Conservation (phyloP, 1,140 invertebrate genomes). For the Leguminivora glycinivorella region DNA sequence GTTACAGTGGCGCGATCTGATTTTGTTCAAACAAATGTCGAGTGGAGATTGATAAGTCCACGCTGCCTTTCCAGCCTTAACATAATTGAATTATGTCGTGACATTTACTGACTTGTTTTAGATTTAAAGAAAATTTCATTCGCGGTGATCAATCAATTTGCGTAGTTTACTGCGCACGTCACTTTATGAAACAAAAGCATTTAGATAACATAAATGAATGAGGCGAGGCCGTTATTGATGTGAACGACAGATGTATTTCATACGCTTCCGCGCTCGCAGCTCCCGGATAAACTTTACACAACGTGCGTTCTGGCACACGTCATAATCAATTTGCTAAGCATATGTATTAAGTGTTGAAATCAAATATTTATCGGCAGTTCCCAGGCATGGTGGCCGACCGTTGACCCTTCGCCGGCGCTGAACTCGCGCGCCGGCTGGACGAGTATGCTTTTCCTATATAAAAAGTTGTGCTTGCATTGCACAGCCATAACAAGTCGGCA, state of each 20-base stretch:
- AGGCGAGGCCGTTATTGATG: not conserved
- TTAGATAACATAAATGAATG: conserved; percentile 16
- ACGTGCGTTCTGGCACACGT: conserved; percentile 50
- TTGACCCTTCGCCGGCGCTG: conserved; percentile 66
- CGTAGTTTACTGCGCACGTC: not conserved
- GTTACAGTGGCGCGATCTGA: not conserved
- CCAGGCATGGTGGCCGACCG: conserved; percentile 66
- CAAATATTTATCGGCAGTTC: conserved; percentile 77
- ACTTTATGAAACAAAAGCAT: not conserved
- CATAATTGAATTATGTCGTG: conserved; percentile 15
- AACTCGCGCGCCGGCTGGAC: conserved; percentile 33
- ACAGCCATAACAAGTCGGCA: conserved; percentile 47
- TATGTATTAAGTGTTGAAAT: conserved; percentile 77
- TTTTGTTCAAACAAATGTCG: conserved; percentile 11
- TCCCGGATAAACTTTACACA: conserved; percentile 51
- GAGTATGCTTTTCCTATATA: conserved; percentile 53
- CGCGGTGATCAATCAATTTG: conserved; percentile 15
- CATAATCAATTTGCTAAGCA: conserved; percentile 75
- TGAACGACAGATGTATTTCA: not conserved
- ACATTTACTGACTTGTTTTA: conserved; percentile 21
- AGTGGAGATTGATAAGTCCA: not conserved
- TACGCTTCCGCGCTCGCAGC: not conserved
- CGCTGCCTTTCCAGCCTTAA: not conserved
- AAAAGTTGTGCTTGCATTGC: conserved; percentile 38
- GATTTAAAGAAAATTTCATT: conserved; percentile 3